A percentile compares a stretch with the other conserved stretches of the same genome.
These are phyloP conservation scores for Psilopogon haemacephalus DNA, from an alignment of 2,113 vertebrate genomes.

Conservation along the genomic window DNA sequence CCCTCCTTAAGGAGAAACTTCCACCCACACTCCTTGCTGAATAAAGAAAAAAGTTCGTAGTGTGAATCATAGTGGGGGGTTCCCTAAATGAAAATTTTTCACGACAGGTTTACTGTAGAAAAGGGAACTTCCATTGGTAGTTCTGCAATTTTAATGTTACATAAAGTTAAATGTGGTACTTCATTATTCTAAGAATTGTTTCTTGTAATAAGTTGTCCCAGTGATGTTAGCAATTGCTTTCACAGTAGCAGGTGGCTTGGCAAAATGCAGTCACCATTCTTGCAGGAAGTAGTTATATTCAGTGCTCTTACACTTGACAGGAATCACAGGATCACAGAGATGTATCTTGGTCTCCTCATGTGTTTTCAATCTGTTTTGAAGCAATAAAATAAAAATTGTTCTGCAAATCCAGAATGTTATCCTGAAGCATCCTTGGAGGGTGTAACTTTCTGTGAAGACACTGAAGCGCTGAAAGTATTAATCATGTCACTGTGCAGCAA, in stretches of 20 bases:
- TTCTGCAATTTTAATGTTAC: neutral
- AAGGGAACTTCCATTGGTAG: neutral
- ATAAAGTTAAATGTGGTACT: neutral
- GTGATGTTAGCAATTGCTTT: neutral
- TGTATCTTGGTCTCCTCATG: neutral
- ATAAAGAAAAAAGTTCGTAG: neutral
- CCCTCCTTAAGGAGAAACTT: neutral
- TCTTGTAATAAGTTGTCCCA: neutral
- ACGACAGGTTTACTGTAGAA: neutral
- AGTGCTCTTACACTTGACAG: neutral
- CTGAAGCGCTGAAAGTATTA: neutral
- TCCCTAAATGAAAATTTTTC: neutral
- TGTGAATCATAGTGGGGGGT: neutral
- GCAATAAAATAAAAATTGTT: neutral
- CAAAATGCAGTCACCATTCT: neutral
- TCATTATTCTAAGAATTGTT: neutral
- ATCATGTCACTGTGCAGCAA: neutral
- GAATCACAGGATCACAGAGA: too few relatives aligned
- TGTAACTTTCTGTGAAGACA: neutral
- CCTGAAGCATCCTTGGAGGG: neutral
- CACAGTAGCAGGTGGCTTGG: neutral
- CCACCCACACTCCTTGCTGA: neutral
- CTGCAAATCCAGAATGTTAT: neutral
- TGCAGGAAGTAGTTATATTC: neutral
- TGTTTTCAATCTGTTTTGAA: neutral